Evolutionary conservation across 2,888 invertebrate genomes (phyloP), one percentile per base, ranked within the genome.

Genomic region (Ichneumon xanthorius): DNA sequence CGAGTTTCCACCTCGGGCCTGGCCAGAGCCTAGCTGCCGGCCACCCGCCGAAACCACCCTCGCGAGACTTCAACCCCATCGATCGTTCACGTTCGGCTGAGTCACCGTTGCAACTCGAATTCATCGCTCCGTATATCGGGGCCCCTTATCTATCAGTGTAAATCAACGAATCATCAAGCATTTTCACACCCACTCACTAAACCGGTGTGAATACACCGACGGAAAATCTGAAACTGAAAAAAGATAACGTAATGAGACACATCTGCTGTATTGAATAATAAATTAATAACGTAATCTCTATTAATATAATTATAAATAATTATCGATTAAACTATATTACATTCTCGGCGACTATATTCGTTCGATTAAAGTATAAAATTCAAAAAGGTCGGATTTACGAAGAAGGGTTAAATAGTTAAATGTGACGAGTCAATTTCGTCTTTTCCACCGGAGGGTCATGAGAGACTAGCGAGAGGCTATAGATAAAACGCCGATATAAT

Each of bases 1-100:
- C 84, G 82, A 73, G 80, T 84, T 78, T 63, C 87, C 67, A 82
- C 84, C 76, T 86, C 86, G 71, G 63, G 76, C 76, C 77, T 58
- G 53, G 53, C 53, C 16, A 53, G 75, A 63, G 82, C 78, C 72
- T 81, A 63, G 80, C 84, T 65, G 73, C 78, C 50, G 70, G 65
- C 67, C 77, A 77, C 50, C 77, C 72, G 50, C 63, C 67, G 45
- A 70, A 55, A 61, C 50, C 58, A 68, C 40, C 78, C 72, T 75
- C 55, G 71, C 67, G 50, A 48, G 45, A 86, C 87, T 75, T 90
- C 88, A 86, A 75, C 87, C 80, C 83, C 86, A 89, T 89, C 87
- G 90, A 90, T 89, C 86, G 87, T 83, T 87, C 77, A 84, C 82
- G 82, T 88, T 80, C 82, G 85, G 87, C 87, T 90, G 90, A 90